Evolutionary conservation across 2,797 vertebrate species (phyloP).

Genomic region (Mormyrops attenuatus): DNA sequence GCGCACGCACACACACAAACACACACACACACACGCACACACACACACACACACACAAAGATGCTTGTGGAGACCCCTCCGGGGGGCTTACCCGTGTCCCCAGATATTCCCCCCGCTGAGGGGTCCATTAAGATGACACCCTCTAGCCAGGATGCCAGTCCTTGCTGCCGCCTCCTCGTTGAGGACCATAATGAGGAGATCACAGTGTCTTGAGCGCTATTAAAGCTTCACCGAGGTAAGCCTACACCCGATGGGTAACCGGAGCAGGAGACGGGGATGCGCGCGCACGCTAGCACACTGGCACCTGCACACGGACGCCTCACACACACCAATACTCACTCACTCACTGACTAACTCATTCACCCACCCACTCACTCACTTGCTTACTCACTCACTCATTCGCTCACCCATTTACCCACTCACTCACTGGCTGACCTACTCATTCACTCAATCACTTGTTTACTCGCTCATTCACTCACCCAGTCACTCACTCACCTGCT

Average conservation of each 20-base stretch:
- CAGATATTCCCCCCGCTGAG: constrained; percentile 38
- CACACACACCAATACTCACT: constrained; percentile 22
- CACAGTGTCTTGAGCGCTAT: constrained; percentile 57
- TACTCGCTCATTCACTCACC: neutral
- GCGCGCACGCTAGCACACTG: constrained; percentile 6
- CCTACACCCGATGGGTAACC: constrained; percentile 62
- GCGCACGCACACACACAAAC: neutral
- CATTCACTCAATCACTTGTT: neutral
- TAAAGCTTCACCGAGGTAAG: constrained; percentile 69
- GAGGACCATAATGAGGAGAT: constrained; percentile 62
- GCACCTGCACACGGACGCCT: constrained; percentile 24
- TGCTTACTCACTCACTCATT: neutral
- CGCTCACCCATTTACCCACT: neutral
- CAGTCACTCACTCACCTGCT: neutral
- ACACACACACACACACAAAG: neutral
- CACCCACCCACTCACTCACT: constrained; percentile 10
- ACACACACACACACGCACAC: neutral
- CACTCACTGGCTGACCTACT: neutral
- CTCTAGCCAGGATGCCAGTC: constrained; percentile 35
- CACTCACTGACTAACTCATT: neutral
- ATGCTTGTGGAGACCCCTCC: constrained; percentile 23
- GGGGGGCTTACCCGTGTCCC: constrained; percentile 49
- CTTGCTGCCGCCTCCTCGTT: constrained; percentile 49
- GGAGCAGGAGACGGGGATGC: constrained; percentile 52
- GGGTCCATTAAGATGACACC: constrained; percentile 39